Conservation (phyloP, 2,888 invertebrate genomes). For the Pachydiplax longipennis region DNA sequence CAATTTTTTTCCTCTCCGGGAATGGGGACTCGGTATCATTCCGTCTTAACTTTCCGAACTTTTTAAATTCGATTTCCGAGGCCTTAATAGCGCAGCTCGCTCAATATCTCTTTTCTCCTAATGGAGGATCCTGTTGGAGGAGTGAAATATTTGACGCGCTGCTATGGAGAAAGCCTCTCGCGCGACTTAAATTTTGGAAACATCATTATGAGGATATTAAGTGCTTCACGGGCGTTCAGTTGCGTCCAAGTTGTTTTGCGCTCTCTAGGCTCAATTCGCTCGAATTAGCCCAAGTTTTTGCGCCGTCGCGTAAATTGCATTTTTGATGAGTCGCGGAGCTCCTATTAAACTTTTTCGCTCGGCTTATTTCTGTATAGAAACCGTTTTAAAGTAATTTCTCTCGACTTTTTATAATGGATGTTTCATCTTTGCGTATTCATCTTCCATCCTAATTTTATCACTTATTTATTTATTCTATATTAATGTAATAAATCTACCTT, state of each 20-base stretch:
- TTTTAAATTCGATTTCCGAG: constrained; percentile 10
- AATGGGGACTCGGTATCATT: constrained; percentile 3
- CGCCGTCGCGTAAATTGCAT: too few species aligned
- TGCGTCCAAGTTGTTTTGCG: background rate
- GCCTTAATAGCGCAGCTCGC: background rate
- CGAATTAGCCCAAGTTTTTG: too few species aligned
- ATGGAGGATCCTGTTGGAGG: background rate
- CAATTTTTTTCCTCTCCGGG: background rate
- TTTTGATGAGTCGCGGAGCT: too few species aligned
- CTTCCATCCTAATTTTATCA: too few species aligned
- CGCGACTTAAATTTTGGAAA: background rate
- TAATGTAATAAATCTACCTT: too few species aligned
- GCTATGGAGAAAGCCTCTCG: background rate
- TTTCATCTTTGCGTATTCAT: too few species aligned
- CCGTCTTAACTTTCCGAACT: background rate
- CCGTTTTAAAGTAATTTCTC: too few species aligned
- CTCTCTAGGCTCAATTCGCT: too few species aligned
- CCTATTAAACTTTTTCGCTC: too few species aligned
- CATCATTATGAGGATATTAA: background rate
- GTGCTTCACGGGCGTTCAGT: background rate
- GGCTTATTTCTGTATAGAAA: too few species aligned
- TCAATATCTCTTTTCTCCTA: background rate
- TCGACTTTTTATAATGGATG: too few species aligned
- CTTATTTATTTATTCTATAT: too few species aligned
- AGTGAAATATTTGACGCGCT: background rate